Conservation (phyloP, 2,888 invertebrate genomes). For the Orthosia gracilis region DNA sequence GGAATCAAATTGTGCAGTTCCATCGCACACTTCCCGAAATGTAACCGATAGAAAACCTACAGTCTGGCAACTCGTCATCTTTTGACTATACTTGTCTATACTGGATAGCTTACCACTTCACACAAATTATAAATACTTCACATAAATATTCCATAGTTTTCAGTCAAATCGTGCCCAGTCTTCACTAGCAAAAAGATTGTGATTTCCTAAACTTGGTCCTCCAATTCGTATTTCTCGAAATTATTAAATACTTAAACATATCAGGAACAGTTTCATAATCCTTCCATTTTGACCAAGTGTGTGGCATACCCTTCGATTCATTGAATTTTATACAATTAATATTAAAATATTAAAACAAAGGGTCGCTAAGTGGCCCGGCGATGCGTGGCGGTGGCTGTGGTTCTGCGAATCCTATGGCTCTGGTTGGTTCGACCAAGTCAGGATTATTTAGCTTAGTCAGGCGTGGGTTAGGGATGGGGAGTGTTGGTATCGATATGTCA, state of each 20-base stretch:
- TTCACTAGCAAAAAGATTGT: not conserved
- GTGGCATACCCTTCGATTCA: constrained; percentile 49
- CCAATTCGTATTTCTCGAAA: not conserved
- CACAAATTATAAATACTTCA: too few species aligned
- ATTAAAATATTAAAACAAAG: constrained; percentile 70
- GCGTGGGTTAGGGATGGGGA: constrained; percentile 72
- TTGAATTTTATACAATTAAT: constrained; percentile 69
- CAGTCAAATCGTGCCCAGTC: not conserved
- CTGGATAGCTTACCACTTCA: too few species aligned
- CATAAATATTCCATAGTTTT: not conserved
- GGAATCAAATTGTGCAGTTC: too few species aligned
- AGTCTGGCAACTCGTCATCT: too few species aligned
- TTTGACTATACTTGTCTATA: too few species aligned
- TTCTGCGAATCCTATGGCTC: constrained; percentile 84
- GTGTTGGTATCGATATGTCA: constrained; percentile 33
- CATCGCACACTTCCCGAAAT: too few species aligned
- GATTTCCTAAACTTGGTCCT: not conserved
- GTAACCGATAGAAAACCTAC: too few species aligned
- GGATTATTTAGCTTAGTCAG: constrained; percentile 82
- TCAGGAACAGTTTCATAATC: not conserved
- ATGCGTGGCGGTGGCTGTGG: constrained; percentile 76
- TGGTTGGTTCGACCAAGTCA: constrained; percentile 78
- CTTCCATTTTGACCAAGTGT: constrained; percentile 17
- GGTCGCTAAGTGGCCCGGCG: constrained; percentile 77
- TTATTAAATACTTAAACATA: not conserved